Evolutionary conservation across 1,140 invertebrate species (phyloP).

Genomic region (Ctenoplectra terminalis): DNA sequence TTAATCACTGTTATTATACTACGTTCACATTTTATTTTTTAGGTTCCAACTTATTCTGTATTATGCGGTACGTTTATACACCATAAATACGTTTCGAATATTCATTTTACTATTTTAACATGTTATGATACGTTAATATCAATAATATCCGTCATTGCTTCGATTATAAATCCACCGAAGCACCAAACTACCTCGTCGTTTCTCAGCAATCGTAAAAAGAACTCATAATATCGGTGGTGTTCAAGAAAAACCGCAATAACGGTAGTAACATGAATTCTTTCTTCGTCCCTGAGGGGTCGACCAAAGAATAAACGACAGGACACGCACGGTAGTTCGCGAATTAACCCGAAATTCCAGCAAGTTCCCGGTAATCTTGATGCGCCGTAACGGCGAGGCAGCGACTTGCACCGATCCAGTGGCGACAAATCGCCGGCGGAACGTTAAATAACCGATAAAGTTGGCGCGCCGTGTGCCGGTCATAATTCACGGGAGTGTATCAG

Average conservation of each 20-base stretch:
- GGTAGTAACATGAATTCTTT: background rate
- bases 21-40: background rate
- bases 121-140: too few species aligned
- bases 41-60: too few species aligned
- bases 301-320: background rate
- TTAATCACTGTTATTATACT: too few species aligned
- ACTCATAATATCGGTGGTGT: background rate
- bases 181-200: background rate
- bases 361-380: slow-evolving; percentile 38
- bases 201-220: background rate
- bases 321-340: background rate
- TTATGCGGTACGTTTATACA: too few species aligned
- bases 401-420: slow-evolving; percentile 24
- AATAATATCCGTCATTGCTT: too few species aligned
- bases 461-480: slow-evolving; percentile 43
- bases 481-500: slow-evolving; percentile 46
- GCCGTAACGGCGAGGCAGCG: slow-evolving; percentile 1
- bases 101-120: too few species aligned
- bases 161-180: background rate
- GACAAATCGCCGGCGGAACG: slow-evolving; percentile 56
- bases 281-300: background rate
- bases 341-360: slow-evolving; percentile 46
- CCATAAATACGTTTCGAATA: too few species aligned
- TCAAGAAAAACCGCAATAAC: background rate
- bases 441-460: slow-evolving; percentile 71